Evolutionary conservation across 2,113 vertebrate genomes (phyloP).

Genomic region (Gnathonemus echidnorhynchus): DNA sequence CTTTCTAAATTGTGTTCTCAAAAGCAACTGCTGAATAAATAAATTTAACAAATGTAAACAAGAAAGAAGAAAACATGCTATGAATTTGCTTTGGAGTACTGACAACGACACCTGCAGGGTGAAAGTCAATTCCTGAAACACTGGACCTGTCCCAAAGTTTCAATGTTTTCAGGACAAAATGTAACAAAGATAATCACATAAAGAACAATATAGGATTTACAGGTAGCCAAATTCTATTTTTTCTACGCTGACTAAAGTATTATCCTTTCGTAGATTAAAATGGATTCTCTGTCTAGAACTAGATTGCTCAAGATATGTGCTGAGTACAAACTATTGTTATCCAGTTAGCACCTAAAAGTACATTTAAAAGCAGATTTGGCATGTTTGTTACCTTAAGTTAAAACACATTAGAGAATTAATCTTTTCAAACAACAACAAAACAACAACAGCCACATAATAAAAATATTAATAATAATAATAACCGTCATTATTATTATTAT

Average conservation of each 20-base stretch:
- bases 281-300: constrained; percentile 69
- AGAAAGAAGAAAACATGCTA: neutral
- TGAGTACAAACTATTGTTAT: constrained; percentile 73
- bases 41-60: neutral
- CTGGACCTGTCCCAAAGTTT: constrained; percentile 28
- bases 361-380: constrained; percentile 59
- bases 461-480: neutral
- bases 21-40: neutral
- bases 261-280: constrained; percentile 67
- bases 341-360: constrained; percentile 71
- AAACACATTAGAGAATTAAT: constrained; percentile 37
- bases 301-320: constrained; percentile 73
- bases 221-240: constrained; percentile 52
- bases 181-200: constrained; percentile 73
- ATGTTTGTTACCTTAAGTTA: constrained; percentile 47
- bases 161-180: constrained; percentile 60
- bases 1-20: neutral
- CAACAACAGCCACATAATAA: neutral
- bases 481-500: no score
- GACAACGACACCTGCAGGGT: neutral
- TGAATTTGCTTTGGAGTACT: neutral
- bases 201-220: constrained; percentile 63
- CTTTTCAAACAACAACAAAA: neutral
- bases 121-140: constrained; percentile 46
- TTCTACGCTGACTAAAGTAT: constrained; percentile 62